Percentiles rank a stretch among this genome's conserved stretches.
Evolutionary conservation across 1,140 invertebrate genomes (phyloP).

Genomic region (Drosophila kanapiae): DNA sequence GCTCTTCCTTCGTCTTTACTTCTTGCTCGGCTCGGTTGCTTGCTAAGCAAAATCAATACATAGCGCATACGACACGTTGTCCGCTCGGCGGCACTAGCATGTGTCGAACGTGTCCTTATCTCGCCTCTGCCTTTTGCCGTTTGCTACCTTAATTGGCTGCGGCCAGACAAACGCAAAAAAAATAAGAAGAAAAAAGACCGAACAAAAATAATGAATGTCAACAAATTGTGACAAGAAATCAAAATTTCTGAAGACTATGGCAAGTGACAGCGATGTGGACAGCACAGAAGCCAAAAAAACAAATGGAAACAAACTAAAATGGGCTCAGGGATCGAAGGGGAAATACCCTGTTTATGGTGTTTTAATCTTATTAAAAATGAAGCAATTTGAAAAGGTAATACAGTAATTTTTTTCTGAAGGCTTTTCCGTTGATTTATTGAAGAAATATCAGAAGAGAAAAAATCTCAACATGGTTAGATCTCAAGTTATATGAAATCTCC

Average conservation of each 20-base stretch:
- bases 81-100: constrained; percentile 21
- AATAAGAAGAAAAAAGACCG: background rate
- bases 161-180: constrained; percentile 35
- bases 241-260: constrained; percentile 64
- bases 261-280: constrained; percentile 48
- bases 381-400: background rate
- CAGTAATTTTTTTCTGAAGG: too few relatives aligned
- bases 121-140: constrained; percentile 31
- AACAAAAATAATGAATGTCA: constrained; percentile 76
- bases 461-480: background rate
- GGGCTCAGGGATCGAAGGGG: background rate
- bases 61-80: constrained; percentile 68
- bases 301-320: background rate
- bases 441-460: background rate
- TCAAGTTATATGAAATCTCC: background rate
- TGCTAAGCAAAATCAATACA: constrained; percentile 75
- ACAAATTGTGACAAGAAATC: constrained; percentile 84
- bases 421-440: too few relatives aligned
- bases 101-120: constrained; percentile 56
- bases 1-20: constrained; percentile 2
- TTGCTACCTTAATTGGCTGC: constrained; percentile 77
- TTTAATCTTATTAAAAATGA: background rate
- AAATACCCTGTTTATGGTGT: constrained; percentile 9
- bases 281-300: constrained; percentile 6
- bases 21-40: constrained; percentile 27